Base-by-base conservation (phyloP, 2,797 vertebrate species). In the Catostomus latipinnis region DNA sequence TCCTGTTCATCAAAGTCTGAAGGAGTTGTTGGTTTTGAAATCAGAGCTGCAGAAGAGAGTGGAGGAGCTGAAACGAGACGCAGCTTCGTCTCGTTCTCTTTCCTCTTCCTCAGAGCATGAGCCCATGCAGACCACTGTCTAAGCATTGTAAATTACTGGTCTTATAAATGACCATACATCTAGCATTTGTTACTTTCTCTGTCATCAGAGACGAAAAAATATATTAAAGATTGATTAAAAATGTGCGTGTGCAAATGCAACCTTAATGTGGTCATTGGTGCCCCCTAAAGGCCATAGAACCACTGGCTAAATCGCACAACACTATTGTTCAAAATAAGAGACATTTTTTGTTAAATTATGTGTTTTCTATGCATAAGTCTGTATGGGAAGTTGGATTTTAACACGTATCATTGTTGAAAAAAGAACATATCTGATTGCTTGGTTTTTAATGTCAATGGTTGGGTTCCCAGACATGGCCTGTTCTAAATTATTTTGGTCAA, bases 1-100 rank as follows among this genome's bases (percentile, higher is more conserved):
- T 84, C 96, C 97, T 4, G 94, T 97, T 79, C 96, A 98, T 87
- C 96, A 98, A 90, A 96, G 93, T n/a, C 91, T 97, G 11, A 98
- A 96, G 87, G 97, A 99, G 57, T 93, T 99, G 50, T 93, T 98
- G 68, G 87, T 94, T 18, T 85, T 98, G 74, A 90, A 95, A 61
- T 88, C 93, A 0, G 96, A 99, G 88, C 94, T 99, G 0, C 96
- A 97, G 91, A 96, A 94, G 91, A 95, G 93, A 74, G 96, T 97
- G 70, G 96, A 97, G 53, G 97, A 98, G 77, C 81, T 99, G 72
- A 95, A 97, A 81, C 92, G 93, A 49, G 96, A 98, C 75, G 92
- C 93, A 12, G 89, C 94, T 0, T 89, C 94, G 0, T 90, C 95
- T 0, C 93, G 91, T 5, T 95, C 96, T 2, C 83, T 95, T 72